Evolutionary conservation across 2,888 invertebrate species (phyloP), one percentile per base, ranked within the genome.

Genomic region (Lasioglossum leucozonium): DNA sequence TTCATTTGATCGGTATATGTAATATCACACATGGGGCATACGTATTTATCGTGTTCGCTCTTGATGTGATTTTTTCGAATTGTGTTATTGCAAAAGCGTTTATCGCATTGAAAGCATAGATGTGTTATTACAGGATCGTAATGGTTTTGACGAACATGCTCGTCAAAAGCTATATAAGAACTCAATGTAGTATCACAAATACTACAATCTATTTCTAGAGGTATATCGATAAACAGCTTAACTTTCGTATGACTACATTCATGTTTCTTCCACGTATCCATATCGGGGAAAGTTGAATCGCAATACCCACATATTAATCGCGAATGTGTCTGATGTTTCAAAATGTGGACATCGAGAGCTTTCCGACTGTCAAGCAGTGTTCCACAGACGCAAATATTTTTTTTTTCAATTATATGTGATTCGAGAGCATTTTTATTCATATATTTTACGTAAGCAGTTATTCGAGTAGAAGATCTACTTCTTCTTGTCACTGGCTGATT

Each of bases 241-340:
- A 82, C 82, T 18, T 85, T 71, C 1, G 47, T 47, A 34, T 87
- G 74, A 11, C 75, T 67, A 72, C 94, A 94, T 0, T 81, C 58
- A 72, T 94, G 94, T n/a, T 83, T 81, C 0, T 89, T 72, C 42
- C 90, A 92, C 4, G 78, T 79, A 30, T 72, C 78, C n/a, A 86
- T 81, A 44, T 79, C 82, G 8, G 73, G 62, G 30, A 92, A 92
- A 4, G 44, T 82, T n/a, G 84, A 81, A 18, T 89, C 81, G 73
- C 94, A 94, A 55, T 93, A 93, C 30, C 85, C 91, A 34, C 94
- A 94, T 5, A 82, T 86, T 37, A 91, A 55, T 11, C 55, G 86
- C 37, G 79, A 58, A 30, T 6, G 34, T 34, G 10, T 0, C 84
- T 92, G 91, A 26, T 67, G 77, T 69, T 87, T 77, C 4, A 18